Evolutionary conservation across 2,888 invertebrate species (phyloP).

Genomic region (Nematopogon swammerdamellus): DNA sequence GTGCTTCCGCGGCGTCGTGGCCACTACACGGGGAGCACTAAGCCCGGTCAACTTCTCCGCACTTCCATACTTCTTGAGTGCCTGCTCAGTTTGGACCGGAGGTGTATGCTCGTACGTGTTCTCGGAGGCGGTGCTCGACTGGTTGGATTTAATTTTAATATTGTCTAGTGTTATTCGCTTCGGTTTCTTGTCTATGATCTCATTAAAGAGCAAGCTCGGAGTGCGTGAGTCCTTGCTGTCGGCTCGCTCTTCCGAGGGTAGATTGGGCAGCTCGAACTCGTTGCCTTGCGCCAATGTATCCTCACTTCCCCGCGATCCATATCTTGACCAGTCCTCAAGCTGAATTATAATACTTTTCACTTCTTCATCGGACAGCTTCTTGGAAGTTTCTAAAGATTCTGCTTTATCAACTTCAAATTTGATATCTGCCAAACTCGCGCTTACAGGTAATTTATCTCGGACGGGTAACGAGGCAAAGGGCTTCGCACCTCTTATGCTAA

Average conservation of each 20-base stretch:
- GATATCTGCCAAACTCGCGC: constrained; percentile 41
- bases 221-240: constrained; percentile 17
- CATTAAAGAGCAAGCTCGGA: constrained; percentile 41
- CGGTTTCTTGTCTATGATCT: constrained; percentile 48
- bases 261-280: constrained; percentile 42
- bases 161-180: constrained; percentile 45
- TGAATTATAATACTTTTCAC: constrained; percentile 47
- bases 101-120: constrained; percentile 8
- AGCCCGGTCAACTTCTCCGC: constrained; percentile 24
- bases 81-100: constrained; percentile 20
- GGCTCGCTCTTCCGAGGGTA: constrained; percentile 37
- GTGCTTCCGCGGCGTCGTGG: constrained; percentile 16
- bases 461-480: constrained; percentile 17
- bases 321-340: constrained; percentile 47
- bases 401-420: constrained; percentile 36
- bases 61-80: constrained; percentile 26
- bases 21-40: constrained; percentile 18
- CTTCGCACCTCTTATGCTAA: constrained; percentile 25
- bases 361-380: constrained; percentile 41
- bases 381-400: constrained; percentile 26
- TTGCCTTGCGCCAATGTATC: constrained; percentile 46
- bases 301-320: constrained; percentile 44
- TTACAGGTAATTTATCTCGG: constrained; percentile 27
- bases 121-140: constrained; percentile 24
- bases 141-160: constrained; percentile 32